phyloP scores from a whole-genome alignment of 2,797 vertebrate genomes.

The Darevskia mixta region DNA sequence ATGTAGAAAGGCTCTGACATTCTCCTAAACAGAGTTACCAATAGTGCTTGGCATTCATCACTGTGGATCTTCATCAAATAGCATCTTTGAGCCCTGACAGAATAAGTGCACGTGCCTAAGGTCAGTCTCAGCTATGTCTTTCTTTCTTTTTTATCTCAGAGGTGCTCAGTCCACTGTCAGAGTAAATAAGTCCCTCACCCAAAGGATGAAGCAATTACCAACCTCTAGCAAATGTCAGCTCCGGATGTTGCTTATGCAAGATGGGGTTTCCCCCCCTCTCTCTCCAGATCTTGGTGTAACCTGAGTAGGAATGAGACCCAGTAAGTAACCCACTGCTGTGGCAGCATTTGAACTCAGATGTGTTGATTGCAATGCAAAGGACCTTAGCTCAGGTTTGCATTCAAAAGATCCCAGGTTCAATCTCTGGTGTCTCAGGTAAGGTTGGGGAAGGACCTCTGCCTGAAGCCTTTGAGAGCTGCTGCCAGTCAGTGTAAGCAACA shows the following conservation, averaged over 20 bases:
- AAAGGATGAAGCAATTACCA: not conserved
- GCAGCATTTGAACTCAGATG: too few species aligned
- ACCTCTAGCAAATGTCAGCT: not conserved
- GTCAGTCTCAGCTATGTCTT: conserved; percentile 34
- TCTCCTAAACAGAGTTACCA: conserved; percentile 13
- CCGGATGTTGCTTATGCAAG: not conserved
- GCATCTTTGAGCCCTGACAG: conserved; percentile 49
- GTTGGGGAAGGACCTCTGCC: too few species aligned
- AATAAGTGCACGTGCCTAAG: conserved; percentile 60
- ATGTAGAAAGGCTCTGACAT: conserved; percentile 36
- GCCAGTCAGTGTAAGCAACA: too few species aligned
- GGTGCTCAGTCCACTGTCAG: not conserved
- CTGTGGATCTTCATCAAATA: conserved; percentile 45
- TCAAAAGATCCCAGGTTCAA: too few species aligned
- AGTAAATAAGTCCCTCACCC: not conserved
- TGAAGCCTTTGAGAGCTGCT: too few species aligned
- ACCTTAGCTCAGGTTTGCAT: too few species aligned
- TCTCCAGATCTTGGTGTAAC: not conserved
- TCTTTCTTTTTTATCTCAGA: conserved; percentile 19
- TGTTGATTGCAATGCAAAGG: too few species aligned
- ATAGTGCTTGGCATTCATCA: conserved; percentile 59
- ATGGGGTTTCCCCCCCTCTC: not conserved
- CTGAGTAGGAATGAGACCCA: not conserved
- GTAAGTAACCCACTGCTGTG: too few species aligned
- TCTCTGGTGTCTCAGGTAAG: too few species aligned